Conservation (phyloP, 53 echinoderm and acorn worm genomes). For the Temnopleurus reevesii region DNA sequence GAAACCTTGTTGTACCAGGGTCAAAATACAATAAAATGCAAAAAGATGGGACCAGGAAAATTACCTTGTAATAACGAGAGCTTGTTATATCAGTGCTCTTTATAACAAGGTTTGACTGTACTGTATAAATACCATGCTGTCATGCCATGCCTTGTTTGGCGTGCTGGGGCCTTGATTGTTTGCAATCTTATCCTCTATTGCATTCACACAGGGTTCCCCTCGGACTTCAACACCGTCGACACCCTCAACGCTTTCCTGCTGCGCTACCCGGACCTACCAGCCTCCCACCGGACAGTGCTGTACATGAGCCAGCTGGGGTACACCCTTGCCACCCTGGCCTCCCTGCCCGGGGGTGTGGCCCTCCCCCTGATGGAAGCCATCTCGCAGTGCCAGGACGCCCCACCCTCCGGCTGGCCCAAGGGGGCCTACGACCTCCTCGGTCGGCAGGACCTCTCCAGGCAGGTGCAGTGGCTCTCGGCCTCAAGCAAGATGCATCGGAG, state of each 20-base stretch:
- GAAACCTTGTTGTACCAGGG: too few relatives aligned
- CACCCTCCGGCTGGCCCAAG: conserved; percentile 89
- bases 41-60: too few relatives aligned
- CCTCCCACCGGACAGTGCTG: conserved; percentile 76
- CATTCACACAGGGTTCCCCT: conserved; percentile 17
- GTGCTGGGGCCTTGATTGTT: too few relatives aligned
- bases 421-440: conserved; percentile 83
- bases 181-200: not conserved
- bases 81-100: too few relatives aligned
- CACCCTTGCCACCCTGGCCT: conserved; percentile 73
- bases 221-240: not conserved
- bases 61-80: too few relatives aligned
- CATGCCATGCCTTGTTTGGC: too few relatives aligned
- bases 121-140: too few relatives aligned
- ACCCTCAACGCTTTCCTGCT: conserved; percentile 61
- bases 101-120: too few relatives aligned
- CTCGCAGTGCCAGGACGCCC: conserved; percentile 74
- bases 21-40: too few relatives aligned
- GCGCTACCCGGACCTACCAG: conserved; percentile 61
- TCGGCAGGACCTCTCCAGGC: conserved; percentile 82
- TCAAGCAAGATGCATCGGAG: conserved; percentile 41
- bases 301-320: conserved; percentile 82
- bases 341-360: conserved; percentile 77
- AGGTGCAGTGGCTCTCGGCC: conserved; percentile 69
- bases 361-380: conserved; percentile 79